Evolutionary conservation across 2,113 vertebrate genomes (phyloP).

Genomic region (Ia io): DNA sequence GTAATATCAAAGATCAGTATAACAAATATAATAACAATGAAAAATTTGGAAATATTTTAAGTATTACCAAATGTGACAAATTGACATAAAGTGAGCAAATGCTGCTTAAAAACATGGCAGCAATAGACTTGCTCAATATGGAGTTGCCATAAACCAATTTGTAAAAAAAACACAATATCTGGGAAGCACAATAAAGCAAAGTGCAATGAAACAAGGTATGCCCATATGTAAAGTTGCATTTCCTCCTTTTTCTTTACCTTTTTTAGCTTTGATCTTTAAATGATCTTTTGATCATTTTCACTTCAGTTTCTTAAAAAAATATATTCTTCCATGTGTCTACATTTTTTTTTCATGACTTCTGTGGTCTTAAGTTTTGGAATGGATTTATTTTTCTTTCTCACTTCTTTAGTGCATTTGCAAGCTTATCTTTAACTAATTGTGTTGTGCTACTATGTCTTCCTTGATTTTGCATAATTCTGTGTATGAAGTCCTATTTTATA

Average conservation of each 20-base stretch:
- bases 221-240: background rate
- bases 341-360: background rate
- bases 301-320: background rate
- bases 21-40: background rate
- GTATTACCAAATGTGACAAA: background rate
- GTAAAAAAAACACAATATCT: background rate
- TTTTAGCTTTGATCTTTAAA: background rate
- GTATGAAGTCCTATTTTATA: background rate
- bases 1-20: background rate
- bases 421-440: background rate
- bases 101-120: background rate
- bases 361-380: background rate
- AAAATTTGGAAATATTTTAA: background rate
- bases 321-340: background rate
- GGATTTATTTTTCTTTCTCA: background rate
- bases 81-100: background rate
- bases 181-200: background rate
- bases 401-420: background rate
- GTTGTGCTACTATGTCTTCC: background rate
- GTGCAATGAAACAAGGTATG: background rate
- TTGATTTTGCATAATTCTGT: background rate
- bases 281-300: background rate
- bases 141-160: background rate
- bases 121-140: background rate
- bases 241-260: background rate